Conservation (phyloP, 2,113 vertebrate species). For the Chroicocephalus ridibundus region DNA sequence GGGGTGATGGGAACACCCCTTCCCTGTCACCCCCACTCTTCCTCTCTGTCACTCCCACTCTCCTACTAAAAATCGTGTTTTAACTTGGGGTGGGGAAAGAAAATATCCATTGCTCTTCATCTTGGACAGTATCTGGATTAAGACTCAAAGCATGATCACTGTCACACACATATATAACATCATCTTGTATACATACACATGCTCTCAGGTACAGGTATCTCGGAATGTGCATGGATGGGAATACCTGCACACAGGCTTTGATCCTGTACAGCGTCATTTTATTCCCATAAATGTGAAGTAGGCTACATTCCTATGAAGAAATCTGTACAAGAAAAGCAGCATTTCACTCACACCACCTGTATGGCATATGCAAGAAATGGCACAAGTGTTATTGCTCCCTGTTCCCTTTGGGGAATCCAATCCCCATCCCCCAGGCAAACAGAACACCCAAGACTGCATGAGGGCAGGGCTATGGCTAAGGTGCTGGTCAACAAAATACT, state of each 20-base stretch:
- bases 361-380: background rate
- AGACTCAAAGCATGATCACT: background rate
- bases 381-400: background rate
- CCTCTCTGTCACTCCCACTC: too few species aligned
- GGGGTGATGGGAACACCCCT: background rate
- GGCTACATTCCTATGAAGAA: background rate
- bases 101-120: background rate
- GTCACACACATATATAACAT: background rate
- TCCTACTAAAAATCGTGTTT: background rate
- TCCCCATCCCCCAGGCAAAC: background rate
- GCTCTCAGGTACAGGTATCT: background rate
- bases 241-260: background rate
- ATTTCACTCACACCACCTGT: background rate
- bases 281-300: background rate
- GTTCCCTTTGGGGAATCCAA: background rate
- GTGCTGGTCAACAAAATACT: background rate
- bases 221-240: background rate
- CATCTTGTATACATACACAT: background rate
- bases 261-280: background rate
- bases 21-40: background rate
- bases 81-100: background rate
- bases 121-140: background rate
- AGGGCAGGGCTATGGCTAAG: background rate
- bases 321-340: background rate
- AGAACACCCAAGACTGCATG: accelerated